Conservation (phyloP, 92 coral and sea anemone species). For the Parazoanthus darwini region DNA sequence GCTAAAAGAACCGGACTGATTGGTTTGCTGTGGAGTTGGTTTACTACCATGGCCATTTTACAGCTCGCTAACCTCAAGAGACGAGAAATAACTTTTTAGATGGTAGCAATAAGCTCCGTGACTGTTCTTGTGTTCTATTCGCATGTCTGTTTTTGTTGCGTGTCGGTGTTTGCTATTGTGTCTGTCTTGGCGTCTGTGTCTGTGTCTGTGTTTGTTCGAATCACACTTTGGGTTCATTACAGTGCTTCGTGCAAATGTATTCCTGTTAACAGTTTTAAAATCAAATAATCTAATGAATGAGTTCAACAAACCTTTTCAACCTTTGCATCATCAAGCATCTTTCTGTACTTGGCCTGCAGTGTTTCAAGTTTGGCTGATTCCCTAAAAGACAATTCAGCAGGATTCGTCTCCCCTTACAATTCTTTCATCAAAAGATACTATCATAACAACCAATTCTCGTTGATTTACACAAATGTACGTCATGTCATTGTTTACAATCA, state of each 20-base stretch:
- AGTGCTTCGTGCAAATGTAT: neutral
- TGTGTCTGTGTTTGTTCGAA: no score
- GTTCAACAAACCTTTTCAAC: constrained; percentile 74
- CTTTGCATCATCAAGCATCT: constrained; percentile 74
- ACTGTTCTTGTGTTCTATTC: neutral
- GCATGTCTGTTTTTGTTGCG: neutral
- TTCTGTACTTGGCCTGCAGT: constrained; percentile 67
- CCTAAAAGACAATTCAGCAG: constrained; percentile 39
- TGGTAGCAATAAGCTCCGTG: neutral
- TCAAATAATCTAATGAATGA: neutral
- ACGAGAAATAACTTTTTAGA: no score
- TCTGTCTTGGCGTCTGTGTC: no score
- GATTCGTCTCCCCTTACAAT: neutral
- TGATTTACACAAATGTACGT: no score
- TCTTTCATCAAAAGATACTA: neutral
- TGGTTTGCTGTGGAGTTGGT: no score
- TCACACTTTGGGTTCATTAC: no score
- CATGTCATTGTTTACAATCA: no score
- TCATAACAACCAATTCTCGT: no score
- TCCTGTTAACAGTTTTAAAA: no score
- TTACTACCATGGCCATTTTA: no score
- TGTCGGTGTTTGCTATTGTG: neutral
- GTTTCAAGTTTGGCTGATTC: constrained; percentile 84
- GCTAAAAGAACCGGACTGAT: no score
- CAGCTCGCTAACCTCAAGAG: no score